Evolutionary conservation across 2,797 vertebrate genomes (phyloP), one percentile per base, ranked within the genome.

Genomic region (Arnoldichthys spilopterus): DNA sequence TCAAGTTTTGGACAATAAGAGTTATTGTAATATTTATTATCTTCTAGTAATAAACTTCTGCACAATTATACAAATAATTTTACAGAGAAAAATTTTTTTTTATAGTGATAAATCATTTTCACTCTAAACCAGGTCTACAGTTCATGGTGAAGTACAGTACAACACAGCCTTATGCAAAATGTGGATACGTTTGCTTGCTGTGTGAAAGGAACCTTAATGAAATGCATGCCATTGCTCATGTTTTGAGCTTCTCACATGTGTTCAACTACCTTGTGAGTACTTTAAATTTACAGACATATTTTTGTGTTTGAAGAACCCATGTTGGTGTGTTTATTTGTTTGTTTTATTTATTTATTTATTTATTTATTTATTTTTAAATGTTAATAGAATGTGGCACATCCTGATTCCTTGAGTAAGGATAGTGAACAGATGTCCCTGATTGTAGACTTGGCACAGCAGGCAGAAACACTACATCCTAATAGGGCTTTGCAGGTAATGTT

Each of bases 261-360:
- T 28, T 16, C 15, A 2, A 49, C 22, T 81, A 81, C 54, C 79
- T 81, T 66, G 79, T 81, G n/a, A 81, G 79, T 80, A 64, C 59
- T 51, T 12, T 32, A 32, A 61, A 20, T 6, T 6, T 61, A 18
- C 24, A 59, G 30, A 62, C 16, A 34, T 51, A 34, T 16, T 61
- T 61, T 9, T 4, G 28, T 32, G 9, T 16, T 28, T 28, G 4
- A 59, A 59, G 4, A 56, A 12, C 18, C 13, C 15, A 11, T 15
- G 8, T 11, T 53, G 6, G 0, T n/a, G 67, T 51, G 16, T 30
- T 11, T 20, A 28, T 49, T 68, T 2, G 28, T 1, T 24, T 4
- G 16, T 2, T 1, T 22, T 5, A 26, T 13, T 26, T 18, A 18
- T 49, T n/a, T n/a, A 47, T 5, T 47, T 47, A 28, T 13, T 2